These are phyloP conservation scores for Camponotus pennsylvanicus DNA, from an alignment of 1,140 invertebrate genomes.

Conservation along the genomic window DNA sequence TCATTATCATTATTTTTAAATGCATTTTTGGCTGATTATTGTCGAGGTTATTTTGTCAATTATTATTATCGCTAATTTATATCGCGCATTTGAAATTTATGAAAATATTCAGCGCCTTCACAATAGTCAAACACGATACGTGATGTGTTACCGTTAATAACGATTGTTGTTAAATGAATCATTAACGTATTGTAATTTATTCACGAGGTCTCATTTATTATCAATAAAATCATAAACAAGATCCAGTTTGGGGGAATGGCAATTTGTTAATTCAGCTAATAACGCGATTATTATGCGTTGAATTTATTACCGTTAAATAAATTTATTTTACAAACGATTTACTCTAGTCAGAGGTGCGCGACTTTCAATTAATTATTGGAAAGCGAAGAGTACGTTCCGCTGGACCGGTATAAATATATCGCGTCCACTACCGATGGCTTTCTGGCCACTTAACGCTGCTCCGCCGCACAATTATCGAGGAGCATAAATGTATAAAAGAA, in stretches of 20 bases:
- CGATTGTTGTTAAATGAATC: conserved; percentile 49
- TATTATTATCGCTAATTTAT: conserved; percentile 44
- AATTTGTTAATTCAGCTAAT: conserved; percentile 50
- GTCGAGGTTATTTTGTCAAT: conserved; percentile 1
- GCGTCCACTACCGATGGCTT: conserved; percentile 13
- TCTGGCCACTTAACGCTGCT: conserved; percentile 9
- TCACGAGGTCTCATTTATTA: conserved; percentile 46
- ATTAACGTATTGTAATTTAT: conserved; percentile 59
- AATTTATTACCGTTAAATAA: conserved; percentile 57
- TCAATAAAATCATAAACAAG: conserved; percentile 57
- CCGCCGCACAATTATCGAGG: background rate
- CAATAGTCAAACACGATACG: conserved; percentile 39
- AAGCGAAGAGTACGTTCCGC: conserved; percentile 27
- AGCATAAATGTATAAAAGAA: background rate
- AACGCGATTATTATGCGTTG: conserved; percentile 36
- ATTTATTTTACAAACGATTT: conserved; percentile 56
- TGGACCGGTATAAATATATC: conserved; percentile 27
- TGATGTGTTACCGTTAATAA: conserved; percentile 35
- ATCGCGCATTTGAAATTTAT: conserved; percentile 41
- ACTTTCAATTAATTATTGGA: conserved; percentile 57
- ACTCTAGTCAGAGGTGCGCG: conserved; percentile 12
- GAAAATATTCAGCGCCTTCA: conserved; percentile 42
- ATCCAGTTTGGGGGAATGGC: conserved; percentile 19
- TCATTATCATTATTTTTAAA: conserved; percentile 15
- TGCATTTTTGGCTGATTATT: background rate